Evolutionary conservation across 92 coral and sea anemone genomes (phyloP), one percentile per base, ranked within the genome.

Genomic region (Heliopora coerulea): DNA sequence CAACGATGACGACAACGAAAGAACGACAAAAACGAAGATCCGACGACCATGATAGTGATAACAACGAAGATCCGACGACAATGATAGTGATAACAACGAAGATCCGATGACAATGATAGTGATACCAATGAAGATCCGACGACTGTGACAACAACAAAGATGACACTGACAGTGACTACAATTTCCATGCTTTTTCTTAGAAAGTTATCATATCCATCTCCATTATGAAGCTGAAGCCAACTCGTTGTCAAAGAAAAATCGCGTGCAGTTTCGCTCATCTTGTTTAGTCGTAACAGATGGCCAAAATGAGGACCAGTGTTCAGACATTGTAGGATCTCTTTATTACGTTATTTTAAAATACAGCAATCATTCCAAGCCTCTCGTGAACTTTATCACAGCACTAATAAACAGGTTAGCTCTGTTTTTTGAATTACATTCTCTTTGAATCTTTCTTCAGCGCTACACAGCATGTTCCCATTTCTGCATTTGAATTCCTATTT

Each of bases 291-390:
- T 1, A 20, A 20, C 68, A 27, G 30, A 52, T 21, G 63, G 26
- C 19, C 14, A 14, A 23, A 3, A 49, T 58, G 31, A 56, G 9
- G 63, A 78, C 29, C 67, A 81, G 17, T 74, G 80, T 40, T 78
- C 72, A 15, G 91, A 87, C 52, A 65, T 95, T 67, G 96, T 95
- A 62, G 75, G 79, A 25, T 88, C 99, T n/a, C 72, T 95, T n/a
- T 95, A 95, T 54, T 78, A 89, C 83, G 82, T 95, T 49, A 83
- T 95, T 58, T 86, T 85, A 74, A 88, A 90, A 26, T 86, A 86
- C 68, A 65, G 92, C 50, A 73, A 44, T 19, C 88, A 83, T 42
- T 72, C 91, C 0, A 29, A 87, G 17, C 91, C 91, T 2, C 79
- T 90, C 11, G 90, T 86, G 6, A 95, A 59, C 74, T 95, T 83